Conservation (phyloP, 2,888 invertebrate species). For the Cheilosia vernalis region DNA sequence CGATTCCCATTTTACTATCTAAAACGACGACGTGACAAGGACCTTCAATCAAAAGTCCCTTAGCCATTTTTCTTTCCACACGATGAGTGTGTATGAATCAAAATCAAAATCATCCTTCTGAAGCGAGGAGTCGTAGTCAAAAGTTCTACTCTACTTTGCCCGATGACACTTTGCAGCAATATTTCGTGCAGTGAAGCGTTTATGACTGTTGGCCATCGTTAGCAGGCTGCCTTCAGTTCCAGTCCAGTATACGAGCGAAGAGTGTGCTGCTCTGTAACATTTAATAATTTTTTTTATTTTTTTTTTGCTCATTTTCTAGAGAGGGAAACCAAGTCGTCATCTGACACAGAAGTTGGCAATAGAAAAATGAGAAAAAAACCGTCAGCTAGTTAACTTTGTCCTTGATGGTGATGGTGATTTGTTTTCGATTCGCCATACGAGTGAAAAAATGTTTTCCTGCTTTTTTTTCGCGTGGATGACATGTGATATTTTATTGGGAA, state of each 20-base stretch:
- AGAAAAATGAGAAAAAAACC: not conserved
- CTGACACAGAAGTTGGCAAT: constrained; percentile 1
- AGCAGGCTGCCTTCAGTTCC: not conserved
- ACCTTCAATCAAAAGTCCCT: constrained; percentile 66
- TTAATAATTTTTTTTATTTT: constrained; percentile 61
- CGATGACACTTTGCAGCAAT: constrained; percentile 66
- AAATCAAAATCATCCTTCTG: constrained; percentile 4
- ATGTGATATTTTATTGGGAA: constrained; percentile 47
- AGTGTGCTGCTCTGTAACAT: constrained; percentile 27
- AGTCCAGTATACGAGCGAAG: too few species aligned
- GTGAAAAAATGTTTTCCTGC: constrained; percentile 32
- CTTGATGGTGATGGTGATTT: constrained; percentile 46
- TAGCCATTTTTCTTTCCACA: constrained; percentile 50
- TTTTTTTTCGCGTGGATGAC: constrained; percentile 18
- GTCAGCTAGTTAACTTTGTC: constrained; percentile 50
- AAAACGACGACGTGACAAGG: constrained; percentile 49
- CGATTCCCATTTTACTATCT: constrained; percentile 32
- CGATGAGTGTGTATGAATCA: constrained; percentile 21
- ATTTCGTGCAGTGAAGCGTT: constrained; percentile 67
- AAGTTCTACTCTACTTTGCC: constrained; percentile 18
- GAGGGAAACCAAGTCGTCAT: constrained; percentile 11
- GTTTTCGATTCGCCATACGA: constrained; percentile 40
- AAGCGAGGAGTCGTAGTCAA: not conserved
- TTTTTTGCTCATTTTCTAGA: constrained; percentile 35
- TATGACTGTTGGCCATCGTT: constrained; percentile 49